Evolutionary conservation across 2,888 invertebrate genomes (phyloP), one percentile per base, ranked within the genome.

Genomic region (Dorcus parallelipipedus): DNA sequence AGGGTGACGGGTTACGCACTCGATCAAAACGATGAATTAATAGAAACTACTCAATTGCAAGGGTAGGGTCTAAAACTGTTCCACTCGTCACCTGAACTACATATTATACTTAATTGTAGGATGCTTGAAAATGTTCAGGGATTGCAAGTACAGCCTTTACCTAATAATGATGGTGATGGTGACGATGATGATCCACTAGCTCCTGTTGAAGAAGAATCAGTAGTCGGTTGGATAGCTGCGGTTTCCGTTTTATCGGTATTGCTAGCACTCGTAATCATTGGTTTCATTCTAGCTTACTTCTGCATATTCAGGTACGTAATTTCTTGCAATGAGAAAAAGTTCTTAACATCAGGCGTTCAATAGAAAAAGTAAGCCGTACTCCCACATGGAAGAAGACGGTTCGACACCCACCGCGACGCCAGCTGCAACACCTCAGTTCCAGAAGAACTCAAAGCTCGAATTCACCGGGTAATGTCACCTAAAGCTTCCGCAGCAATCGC

Each of bases 191-290:
- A n/a, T 10, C n/a, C 41, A 4, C 17, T 1, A 10, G 2, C 4
- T n/a, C 10, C 45, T 0, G 14, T 23, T 14, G 49, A 59, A 38
- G 41, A 53, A 20, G 58, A 56, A 42, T 47, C 38, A 26, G 26
- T 66, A 40, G 63, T 59, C 26, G 73, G 72, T 33, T 70, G 70
- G 45, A 70, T 76, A 17, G 70, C 69, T 10, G 73, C 70, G n/a
- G 69, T 77, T 9, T 66, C 71, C 2, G 67, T 76, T 43, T 60
- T 78, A 39, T 68, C 70, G n/a, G 66, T 70, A 8, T 50, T 75
- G 20, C 58, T 77, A 38, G 64, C 70, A 9, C 54, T 69, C 3
- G 50, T 70, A 9, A 62, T 76, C n/a, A 60, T 67, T 40, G 75
- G 67, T 58, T 66, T 65, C n/a, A 56, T 66, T 38, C 67, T 64